Base-by-base conservation (phyloP, 2,888 invertebrate genomes). In the Phyllotreta striolata region DNA sequence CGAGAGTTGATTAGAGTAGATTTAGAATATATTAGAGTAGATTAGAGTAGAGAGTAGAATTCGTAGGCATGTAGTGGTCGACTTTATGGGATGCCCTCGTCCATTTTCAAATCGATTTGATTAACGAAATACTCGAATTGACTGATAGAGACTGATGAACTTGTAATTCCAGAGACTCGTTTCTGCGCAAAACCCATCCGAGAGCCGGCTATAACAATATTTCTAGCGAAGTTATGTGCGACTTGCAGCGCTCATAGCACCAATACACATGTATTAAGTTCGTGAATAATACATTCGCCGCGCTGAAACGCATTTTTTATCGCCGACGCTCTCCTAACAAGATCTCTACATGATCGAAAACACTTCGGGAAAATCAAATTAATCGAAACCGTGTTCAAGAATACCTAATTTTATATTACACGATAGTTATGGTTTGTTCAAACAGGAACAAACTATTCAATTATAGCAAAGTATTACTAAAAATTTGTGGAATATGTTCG, bases 191-290 rank as follows among this genome's bases (percentile, higher is more conserved):
- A 57, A 63, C 63, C 56, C 59, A 63, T 60, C 63, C 52, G 55
- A 41, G 24, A 1, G 44, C 49, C 46, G 60, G 71, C 66, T 71
- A 75, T 75, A 75, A 74, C 72, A 75, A 75, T 75, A 75, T 75
- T 72, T 73, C 71, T 72, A 67, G 68, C 68, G 68, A 73, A 75
- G 74, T 75, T 75, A 75, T 74, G 73, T 74, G 74, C 70, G 72
- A 75, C 67, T 72, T 56, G 66, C 61, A 57, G 57, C 46, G 66
- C 67, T 69, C 68, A 67, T 68, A 71, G 70, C 70, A 71, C 70
- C 71, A 70, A 73, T 71, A 68, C 73, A 71, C 71, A 73, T 73
- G 72, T 69, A 73, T 73, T 73, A 70, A 61, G 57, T 44, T 66
- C 52, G 70, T 73, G 73, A 70, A 73, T 73, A 70, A 73, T 67